Conservation (phyloP, 2,888 invertebrate species). For the Tridacna gigas region DNA sequence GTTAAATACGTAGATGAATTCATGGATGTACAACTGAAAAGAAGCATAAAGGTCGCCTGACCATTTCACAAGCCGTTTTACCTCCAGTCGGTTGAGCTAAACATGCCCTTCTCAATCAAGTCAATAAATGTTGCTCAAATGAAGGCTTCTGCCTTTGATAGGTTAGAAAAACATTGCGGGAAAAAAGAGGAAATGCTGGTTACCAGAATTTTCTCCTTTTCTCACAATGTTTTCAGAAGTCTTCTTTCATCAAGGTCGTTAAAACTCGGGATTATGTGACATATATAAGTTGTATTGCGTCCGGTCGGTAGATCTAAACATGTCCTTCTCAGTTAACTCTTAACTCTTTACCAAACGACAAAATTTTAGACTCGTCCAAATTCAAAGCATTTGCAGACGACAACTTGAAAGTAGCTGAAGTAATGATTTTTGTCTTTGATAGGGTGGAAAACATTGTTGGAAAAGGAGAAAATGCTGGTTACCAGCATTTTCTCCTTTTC, state of each 20-base stretch:
- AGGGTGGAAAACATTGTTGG: not conserved
- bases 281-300: not conserved
- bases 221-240: not conserved
- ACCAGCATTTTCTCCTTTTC: not conserved
- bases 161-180: no score
- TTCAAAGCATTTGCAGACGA: not conserved
- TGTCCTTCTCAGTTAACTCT: not conserved
- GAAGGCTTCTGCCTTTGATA: no score
- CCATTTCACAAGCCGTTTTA: no score
- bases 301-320: no score
- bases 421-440: not conserved
- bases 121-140: no score
- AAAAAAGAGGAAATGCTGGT: not conserved
- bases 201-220: not conserved
- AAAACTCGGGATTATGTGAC: not conserved
- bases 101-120: no score
- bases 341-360: not conserved
- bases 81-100: no score
- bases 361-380: not conserved
- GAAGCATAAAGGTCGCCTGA: no score
- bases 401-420: not conserved
- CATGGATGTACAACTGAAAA: no score
- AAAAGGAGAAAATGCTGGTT: not conserved
- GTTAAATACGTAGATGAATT: no score
- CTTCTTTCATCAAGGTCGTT: not conserved